Evolutionary conservation across 2,888 invertebrate genomes (phyloP).

Genomic region (Meandrusa payeni): DNA sequence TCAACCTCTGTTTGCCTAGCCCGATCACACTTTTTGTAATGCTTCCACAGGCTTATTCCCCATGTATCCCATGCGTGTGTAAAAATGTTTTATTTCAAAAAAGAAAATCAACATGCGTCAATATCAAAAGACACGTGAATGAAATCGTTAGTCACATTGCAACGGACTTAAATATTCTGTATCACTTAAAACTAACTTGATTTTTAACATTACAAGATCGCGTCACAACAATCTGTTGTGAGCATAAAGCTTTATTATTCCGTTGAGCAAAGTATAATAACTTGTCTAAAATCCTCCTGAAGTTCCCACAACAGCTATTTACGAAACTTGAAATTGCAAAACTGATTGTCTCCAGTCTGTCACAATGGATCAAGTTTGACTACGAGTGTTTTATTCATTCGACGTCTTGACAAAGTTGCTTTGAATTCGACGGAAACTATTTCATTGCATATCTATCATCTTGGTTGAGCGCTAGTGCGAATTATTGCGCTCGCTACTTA

Average conservation of each 20-base stretch:
- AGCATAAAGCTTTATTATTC: conserved; percentile 17
- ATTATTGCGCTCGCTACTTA: conserved; percentile 16
- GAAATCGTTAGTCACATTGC: too few species aligned
- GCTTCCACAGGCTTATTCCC: too few species aligned
- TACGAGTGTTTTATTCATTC: conserved; percentile 21
- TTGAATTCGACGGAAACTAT: conserved; percentile 15
- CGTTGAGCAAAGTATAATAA: conserved; percentile 17
- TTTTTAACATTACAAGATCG: background rate
- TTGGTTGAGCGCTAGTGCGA: conserved; percentile 17
- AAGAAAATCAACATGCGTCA: too few species aligned
- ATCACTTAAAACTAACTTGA: background rate
- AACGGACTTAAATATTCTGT: too few species aligned
- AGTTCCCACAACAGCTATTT: conserved; percentile 18
- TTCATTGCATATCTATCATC: conserved; percentile 22
- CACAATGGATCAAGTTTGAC: conserved; percentile 25
- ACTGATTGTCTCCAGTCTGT: conserved; percentile 24
- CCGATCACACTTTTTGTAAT: too few species aligned
- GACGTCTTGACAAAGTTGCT: conserved; percentile 20
- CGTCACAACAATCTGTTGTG: background rate
- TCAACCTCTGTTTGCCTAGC: too few species aligned
- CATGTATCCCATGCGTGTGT: too few species aligned
- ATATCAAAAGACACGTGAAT: too few species aligned
- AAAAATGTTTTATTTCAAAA: too few species aligned
- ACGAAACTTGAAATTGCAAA: conserved; percentile 24
- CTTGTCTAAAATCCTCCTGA: conserved; percentile 5